phyloP scores from a whole-genome alignment of 2,113 vertebrate genomes.

The Oncorhynchus clarkii region DNA sequence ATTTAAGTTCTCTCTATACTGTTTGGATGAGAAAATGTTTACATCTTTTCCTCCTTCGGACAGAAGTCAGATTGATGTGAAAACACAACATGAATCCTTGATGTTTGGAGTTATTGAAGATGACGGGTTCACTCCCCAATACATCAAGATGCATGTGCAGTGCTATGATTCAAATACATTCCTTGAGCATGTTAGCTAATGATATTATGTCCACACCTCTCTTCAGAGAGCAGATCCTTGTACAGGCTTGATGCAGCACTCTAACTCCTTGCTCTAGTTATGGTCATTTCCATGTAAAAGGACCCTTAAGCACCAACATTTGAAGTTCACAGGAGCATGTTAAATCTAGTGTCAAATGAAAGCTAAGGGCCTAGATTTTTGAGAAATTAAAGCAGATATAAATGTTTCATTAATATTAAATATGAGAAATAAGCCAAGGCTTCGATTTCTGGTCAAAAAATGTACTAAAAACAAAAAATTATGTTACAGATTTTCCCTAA shows the following conservation, averaged over 20 bases:
- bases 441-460: too few species aligned
- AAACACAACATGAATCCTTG: conserved; percentile 52
- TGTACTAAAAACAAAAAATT: too few species aligned
- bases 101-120: conserved; percentile 55
- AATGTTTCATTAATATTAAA: too few species aligned
- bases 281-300: too few species aligned
- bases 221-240: conserved; percentile 34
- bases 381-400: too few species aligned
- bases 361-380: too few species aligned
- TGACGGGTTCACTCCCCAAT: conserved; percentile 46
- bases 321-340: too few species aligned
- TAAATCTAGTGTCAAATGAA: too few species aligned
- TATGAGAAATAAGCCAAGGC: too few species aligned
- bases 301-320: too few species aligned
- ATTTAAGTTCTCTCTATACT: background rate
- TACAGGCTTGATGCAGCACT: conserved; percentile 25
- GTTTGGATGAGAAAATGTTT: background rate
- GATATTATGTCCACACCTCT: conserved; percentile 57
- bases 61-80: conserved; percentile 59
- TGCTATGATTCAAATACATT: conserved; percentile 60
- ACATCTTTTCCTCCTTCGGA: background rate
- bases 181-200: conserved; percentile 63
- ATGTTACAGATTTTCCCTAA: too few species aligned
- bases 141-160: conserved; percentile 56
- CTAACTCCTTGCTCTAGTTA: conserved; percentile 24